Base-by-base conservation (phyloP, 2,113 vertebrate genomes). In the Eubucco bourcierii region DNA sequence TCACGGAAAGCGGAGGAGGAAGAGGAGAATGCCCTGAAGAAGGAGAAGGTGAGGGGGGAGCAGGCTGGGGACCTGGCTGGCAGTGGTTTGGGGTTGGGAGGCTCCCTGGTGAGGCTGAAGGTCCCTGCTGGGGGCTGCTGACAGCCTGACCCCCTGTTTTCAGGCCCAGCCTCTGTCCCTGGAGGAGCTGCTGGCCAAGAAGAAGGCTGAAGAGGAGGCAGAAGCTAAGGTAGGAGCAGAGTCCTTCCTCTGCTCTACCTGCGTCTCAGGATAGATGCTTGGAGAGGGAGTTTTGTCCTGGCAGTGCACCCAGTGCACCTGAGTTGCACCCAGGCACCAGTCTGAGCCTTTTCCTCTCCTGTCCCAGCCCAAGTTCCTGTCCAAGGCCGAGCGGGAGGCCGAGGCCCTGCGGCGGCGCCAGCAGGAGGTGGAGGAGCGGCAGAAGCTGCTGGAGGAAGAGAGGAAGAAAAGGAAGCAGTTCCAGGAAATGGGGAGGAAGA, bases 101-200 rank as follows among this genome's bases (percentile, higher is more conserved):
- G 7, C 10, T 46, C 7, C 0, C 50, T 6, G 58, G 5, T 4
- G 20, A 50, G 46, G n/a, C 12, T 7, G 8, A 52, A 29, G 21
- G 18, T 31, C 55, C 55, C 29, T 0, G 0, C 2, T 9, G 29
- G 18, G 88, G 33, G 37, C 75, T 68, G 37, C 39, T 84, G 4
- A 88, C 6, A 9, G 11, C 68, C 12, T 0, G 4, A 7, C 55
- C 39, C 63, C 37, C 3, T 20, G 3, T 95, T 39, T 34, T 27
- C 90, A 99, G 99, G 98, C 97, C 12, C 98, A 99, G 88, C 99
- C 99, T 0, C 97, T 99, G 61, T 99, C 99, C 75, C 91, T 99
- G 95, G 99, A 99, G 95, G 99, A 99, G 96, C 98, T 99, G 93
- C 97, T 99, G 64, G 98, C 99, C 5, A 99, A 99, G 96, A 99